These are phyloP conservation scores for Numenius arquata DNA, from an alignment of 2,113 vertebrate species.

Conservation along the genomic window DNA sequence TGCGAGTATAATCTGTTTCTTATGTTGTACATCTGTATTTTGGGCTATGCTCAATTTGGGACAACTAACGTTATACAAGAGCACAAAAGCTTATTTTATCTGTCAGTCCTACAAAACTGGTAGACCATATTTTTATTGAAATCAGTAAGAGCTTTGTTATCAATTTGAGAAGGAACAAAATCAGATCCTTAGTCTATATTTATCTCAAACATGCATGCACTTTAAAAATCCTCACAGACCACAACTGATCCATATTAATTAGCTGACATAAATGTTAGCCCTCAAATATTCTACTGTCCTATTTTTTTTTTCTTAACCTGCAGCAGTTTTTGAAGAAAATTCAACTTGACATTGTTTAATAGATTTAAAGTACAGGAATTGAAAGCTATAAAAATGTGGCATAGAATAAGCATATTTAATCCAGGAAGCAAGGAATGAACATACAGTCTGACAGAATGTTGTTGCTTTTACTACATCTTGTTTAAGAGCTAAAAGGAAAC, in stretches of 20 bases:
- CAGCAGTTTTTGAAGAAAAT: slow-evolving; percentile 67
- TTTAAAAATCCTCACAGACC: slow-evolving; percentile 55
- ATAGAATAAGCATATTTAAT: slow-evolving; percentile 64
- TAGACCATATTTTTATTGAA: background rate
- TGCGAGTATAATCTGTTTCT: background rate
- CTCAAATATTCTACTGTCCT: slow-evolving; percentile 53
- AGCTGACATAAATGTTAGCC: slow-evolving; percentile 64
- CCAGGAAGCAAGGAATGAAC: slow-evolving; percentile 57
- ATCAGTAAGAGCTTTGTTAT: background rate
- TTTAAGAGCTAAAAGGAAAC: slow-evolving; percentile 58
- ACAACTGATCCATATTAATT: slow-evolving; percentile 70
- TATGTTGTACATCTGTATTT: background rate
- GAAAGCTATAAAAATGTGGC: slow-evolving; percentile 69
- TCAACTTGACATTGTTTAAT: slow-evolving; percentile 68
- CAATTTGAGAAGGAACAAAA: background rate
- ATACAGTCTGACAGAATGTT: slow-evolving; percentile 61
- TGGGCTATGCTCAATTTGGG: background rate
- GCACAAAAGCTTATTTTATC: background rate
- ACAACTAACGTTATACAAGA: background rate
- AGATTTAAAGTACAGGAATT: slow-evolving; percentile 70
- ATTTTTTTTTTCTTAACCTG: slow-evolving; percentile 62
- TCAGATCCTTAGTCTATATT: slow-evolving; percentile 34
- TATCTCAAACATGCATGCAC: slow-evolving; percentile 22
- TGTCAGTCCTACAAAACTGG: background rate
- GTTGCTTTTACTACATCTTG: slow-evolving; percentile 57